phyloP scores from a whole-genome alignment of 2,888 invertebrate species.

The Lepidochitona cinerea region DNA sequence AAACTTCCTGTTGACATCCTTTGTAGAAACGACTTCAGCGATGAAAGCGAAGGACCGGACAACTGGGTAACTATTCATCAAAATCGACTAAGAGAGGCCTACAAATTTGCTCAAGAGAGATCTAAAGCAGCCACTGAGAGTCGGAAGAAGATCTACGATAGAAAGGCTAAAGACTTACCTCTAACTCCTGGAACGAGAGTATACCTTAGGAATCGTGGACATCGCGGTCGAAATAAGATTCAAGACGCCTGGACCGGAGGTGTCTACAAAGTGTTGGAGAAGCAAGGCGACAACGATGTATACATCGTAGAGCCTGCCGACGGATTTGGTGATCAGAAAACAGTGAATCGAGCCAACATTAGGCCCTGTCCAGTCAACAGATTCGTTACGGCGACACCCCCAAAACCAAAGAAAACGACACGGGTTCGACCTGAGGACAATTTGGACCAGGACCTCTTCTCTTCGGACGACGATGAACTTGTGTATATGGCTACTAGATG shows the following conservation, averaged over 20 bases:
- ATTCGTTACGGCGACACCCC: not conserved
- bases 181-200: slow-evolving; percentile 5
- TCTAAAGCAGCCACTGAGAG: not conserved
- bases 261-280: not conserved
- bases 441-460: not conserved
- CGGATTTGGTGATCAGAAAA: not conserved
- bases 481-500: too few species aligned
- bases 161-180: not conserved
- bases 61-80: slow-evolving; percentile 6
- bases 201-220: not conserved
- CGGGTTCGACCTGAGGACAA: too few species aligned
- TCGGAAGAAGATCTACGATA: not conserved
- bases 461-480: not conserved
- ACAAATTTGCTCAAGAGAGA: not conserved
- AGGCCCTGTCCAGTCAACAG: not conserved
- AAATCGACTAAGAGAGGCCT: not conserved
- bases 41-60: not conserved
- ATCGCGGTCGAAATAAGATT: slow-evolving; percentile 13
- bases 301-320: slow-evolving; percentile 7
- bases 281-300: not conserved
- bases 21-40: not conserved
- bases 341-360: slow-evolving; percentile 7
- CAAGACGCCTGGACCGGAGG: slow-evolving; percentile 4
- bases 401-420: too few species aligned
- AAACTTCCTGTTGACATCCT: slow-evolving; percentile 6